Conservation (phyloP, 2,888 invertebrate genomes). For the Molorchus minor region DNA sequence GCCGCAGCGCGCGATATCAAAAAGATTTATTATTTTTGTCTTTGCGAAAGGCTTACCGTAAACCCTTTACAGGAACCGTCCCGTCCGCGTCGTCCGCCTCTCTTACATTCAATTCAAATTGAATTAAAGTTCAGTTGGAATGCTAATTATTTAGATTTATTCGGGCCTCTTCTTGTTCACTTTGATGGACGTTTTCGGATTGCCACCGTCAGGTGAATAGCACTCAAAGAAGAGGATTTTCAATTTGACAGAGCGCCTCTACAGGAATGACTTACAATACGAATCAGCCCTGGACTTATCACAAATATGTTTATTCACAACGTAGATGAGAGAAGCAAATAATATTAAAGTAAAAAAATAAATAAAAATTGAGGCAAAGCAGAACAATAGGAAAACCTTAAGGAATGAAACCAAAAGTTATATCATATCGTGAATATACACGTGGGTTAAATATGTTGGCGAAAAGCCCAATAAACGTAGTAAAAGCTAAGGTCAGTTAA, state of each 20-base stretch:
- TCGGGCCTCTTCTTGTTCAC: not conserved
- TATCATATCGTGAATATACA: no score
- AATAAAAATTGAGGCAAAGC: no score
- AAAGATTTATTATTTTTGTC: conserved; percentile 16
- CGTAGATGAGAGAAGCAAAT: no score
- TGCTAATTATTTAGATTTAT: conserved; percentile 6
- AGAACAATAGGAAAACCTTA: no score
- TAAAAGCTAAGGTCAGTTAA: no score
- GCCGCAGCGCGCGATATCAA: not conserved
- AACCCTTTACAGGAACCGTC: not conserved
- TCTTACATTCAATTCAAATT: not conserved
- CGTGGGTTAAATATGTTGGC: no score
- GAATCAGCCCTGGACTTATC: no score
- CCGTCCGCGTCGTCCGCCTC: not conserved
- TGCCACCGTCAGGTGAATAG: conserved; percentile 1
- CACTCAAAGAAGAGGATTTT: not conserved
- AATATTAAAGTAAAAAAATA: no score
- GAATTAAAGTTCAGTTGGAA: not conserved
- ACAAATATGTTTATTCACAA: no score
- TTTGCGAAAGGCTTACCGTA: not conserved
- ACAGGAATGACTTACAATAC: not conserved
- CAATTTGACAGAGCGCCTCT: not conserved
- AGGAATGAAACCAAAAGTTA: no score
- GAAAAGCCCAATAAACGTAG: no score
- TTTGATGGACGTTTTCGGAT: conserved; percentile 1